Base-by-base conservation (phyloP, 2,888 invertebrate genomes). In the Frankliniella intonsa region DNA sequence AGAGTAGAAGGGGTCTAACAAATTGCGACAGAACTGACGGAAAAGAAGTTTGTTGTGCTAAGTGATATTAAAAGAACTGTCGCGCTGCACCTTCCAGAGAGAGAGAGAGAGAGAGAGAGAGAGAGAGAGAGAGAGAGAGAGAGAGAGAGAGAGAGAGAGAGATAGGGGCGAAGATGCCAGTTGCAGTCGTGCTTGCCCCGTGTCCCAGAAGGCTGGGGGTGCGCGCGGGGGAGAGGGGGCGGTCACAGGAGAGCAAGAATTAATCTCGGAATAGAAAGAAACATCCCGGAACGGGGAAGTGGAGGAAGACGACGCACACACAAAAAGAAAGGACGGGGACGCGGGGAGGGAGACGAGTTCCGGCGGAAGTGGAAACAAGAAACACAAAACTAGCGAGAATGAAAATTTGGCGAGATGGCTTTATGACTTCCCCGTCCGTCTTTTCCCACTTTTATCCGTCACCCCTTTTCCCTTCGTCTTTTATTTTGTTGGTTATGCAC, bases 361-460 rank as follows among this genome's bases (percentile, higher is more conserved):
- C 69, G 69, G 69, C 38, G 38, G 38, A 38, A 38, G 38, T 38
- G 69, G 25, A 22, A 25, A 76, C 69, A 76, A 76, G 69, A 25
- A 76, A 76, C 69, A 76, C 69, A 76, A 25, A 76, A 76, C 69
- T 76, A 25, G 62, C 62, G 62, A 62, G 69, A 22, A 76, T 76
- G 69, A 76, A 76, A 76, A 76, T 76, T 76, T 76, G 69, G 22
- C 11, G 69, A 76, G 69, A 76, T 76, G 69, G 69, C 69, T 76
- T 76, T 76, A 76, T 76, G 69, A 76, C 69, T 76, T 76, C 69
- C 38, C 69, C 69, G 69, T 25, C 69, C 69, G 69, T 76, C 69
- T 76, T 76, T 55, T 14, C 17, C 19, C 55, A 55, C 55, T 55
- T 76, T 76, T 76, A 69, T 22, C 69, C 69, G 25, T 76, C 69